phyloP scores from a whole-genome alignment of 2,113 vertebrate genomes.

The Corynorhinus townsendii region DNA sequence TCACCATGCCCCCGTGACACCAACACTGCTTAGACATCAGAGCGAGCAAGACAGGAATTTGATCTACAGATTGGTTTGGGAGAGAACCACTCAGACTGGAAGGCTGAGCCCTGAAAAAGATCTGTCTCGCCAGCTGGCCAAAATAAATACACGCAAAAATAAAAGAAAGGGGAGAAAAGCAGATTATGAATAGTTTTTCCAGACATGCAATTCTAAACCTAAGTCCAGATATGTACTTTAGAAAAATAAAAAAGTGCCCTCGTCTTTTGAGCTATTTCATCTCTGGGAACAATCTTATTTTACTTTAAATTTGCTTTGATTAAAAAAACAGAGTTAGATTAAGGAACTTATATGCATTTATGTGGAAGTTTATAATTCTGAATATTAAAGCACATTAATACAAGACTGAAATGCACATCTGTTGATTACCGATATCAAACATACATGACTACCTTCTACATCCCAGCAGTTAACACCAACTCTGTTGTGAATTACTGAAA shows the following conservation, averaged over 20 bases:
- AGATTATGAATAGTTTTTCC: conserved; percentile 73
- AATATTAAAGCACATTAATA: conserved; percentile 3
- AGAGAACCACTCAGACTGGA: conserved; percentile 67
- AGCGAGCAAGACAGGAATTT: conserved; percentile 68
- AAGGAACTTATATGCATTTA: background rate
- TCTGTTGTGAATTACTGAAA: background rate
- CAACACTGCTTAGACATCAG: conserved; percentile 57
- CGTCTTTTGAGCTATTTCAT: conserved; percentile 58
- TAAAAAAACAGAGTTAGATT: conserved; percentile 11
- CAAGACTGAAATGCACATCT: background rate
- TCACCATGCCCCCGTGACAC: conserved; percentile 57
- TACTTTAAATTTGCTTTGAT: conserved; percentile 56
- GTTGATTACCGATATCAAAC: background rate
- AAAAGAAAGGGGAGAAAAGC: conserved; percentile 69
- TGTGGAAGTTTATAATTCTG: conserved; percentile 8
- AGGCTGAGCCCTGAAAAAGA: conserved; percentile 75
- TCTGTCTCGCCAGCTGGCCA: conserved; percentile 75
- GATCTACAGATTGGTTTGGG: conserved; percentile 71
- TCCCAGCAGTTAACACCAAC: background rate
- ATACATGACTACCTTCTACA: background rate
- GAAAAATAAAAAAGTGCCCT: background rate
- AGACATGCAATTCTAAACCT: conserved; percentile 75
- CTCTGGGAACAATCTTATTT: conserved; percentile 43
- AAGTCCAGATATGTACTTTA: conserved; percentile 63
- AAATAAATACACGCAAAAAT: conserved; percentile 70